Evolutionary conservation across 2,113 vertebrate genomes (phyloP), one percentile per base, ranked within the genome.

Genomic region (Hipposideros armiger): DNA sequence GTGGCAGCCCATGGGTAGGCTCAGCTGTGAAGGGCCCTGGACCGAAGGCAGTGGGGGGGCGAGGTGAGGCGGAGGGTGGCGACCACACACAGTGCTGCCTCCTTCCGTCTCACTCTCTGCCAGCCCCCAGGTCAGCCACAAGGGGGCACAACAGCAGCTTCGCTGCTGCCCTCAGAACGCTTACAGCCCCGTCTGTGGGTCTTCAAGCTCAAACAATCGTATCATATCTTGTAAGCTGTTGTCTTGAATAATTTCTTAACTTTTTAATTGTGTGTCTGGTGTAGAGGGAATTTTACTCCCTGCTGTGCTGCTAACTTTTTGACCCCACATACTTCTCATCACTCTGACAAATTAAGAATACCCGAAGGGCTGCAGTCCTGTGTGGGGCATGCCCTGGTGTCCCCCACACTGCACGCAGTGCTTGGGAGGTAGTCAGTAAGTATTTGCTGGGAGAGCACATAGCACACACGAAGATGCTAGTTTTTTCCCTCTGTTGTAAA

Each of bases 391-490:
- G 30, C 32, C 32, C 72, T 36, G 11, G 22, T 50, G 24, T 36
- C 56, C 24, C 28, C 32, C 50, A 40, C 0, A 2, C 7, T 24
- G 54, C 20, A 26, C 16, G 16, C 26, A 56, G 30, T 70, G 10
- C 28, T 82, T 70, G 24, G 40, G 62, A 86, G 47, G 66, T 30
- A 28, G 9, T 85, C 72, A 42, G 11, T 66, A 26, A 81, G 54
- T 64, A 91, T 24, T 73, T 45, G 15, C 24, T 91, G 5, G 40
- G 62, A 85, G n/a, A 52, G 24, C 73, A 69, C 86, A 94, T 80
- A 45, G 77, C 36, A 94, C 89, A 91, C 83, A 96, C 52, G 47
- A 93, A 77, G 80, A n/a, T 66, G 22, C 20, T 74, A 88, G 14
- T 2, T 36, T 32, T 28, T 40, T 32, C 42, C 52, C 14, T 14